Evolutionary conservation across 2,113 vertebrate species (phyloP).

Genomic region (Paralichthys olivaceus): DNA sequence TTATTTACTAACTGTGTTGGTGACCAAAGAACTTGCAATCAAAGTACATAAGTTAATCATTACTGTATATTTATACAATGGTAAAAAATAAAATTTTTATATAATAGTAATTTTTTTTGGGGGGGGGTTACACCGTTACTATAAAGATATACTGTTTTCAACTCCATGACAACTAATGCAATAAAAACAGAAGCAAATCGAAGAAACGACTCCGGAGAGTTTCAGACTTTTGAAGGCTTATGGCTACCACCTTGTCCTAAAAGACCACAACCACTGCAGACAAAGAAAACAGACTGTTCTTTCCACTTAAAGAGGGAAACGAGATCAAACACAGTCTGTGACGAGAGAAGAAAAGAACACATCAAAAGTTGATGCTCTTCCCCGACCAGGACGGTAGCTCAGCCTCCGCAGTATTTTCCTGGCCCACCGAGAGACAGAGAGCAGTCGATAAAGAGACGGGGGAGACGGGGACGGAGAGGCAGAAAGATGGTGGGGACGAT

Average conservation of each 20-base stretch:
- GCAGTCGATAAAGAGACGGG: slow-evolving; percentile 11
- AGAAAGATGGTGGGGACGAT: slow-evolving; percentile 8
- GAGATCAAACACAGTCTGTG: slow-evolving; percentile 81
- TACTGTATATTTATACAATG: slow-evolving; percentile 85
- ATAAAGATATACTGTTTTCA: slow-evolving; percentile 84
- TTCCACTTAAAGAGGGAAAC: slow-evolving; percentile 75
- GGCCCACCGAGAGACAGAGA: slow-evolving; percentile 57
- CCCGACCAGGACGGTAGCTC: slow-evolving; percentile 57
- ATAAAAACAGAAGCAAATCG: slow-evolving; percentile 76
- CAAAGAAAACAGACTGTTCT: slow-evolving; percentile 73
- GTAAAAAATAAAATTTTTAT: slow-evolving; percentile 86
- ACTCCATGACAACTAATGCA: slow-evolving; percentile 86
- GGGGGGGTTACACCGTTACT: slow-evolving; percentile 80
- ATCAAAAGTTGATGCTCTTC: slow-evolving; percentile 73
- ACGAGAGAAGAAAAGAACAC: slow-evolving; percentile 77
- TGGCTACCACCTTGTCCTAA: slow-evolving; percentile 83
- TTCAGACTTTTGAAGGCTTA: slow-evolving; percentile 80
- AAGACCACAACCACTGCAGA: slow-evolving; percentile 82
- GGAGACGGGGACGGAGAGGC: slow-evolving; percentile 1
- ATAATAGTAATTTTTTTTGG: slow-evolving; percentile 77
- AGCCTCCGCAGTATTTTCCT: slow-evolving; percentile 59
- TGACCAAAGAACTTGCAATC: slow-evolving; percentile 77
- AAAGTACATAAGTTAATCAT: slow-evolving; percentile 86
- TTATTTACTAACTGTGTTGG: slow-evolving; percentile 61
- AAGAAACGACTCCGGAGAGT: slow-evolving; percentile 76